Percentiles rank a stretch among this genome's conserved stretches.
phyloP scores from a whole-genome alignment of 2,113 vertebrate genomes.

The Mobula hypostoma region DNA sequence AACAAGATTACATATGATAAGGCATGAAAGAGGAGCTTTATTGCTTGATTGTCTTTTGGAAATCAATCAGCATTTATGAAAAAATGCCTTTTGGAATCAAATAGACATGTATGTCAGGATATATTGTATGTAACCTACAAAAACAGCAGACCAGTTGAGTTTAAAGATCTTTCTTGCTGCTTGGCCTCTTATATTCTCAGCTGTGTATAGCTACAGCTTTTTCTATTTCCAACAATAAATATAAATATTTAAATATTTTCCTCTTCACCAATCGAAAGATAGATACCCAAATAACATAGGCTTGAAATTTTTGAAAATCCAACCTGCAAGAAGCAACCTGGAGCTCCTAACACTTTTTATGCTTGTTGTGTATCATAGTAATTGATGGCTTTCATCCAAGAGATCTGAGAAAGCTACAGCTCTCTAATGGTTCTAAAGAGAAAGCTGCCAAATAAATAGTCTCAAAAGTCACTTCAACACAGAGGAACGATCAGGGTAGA shows the following conservation, averaged over 20 bases:
- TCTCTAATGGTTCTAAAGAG: neutral
- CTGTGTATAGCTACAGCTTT: neutral
- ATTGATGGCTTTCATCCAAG: neutral
- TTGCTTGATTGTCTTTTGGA: neutral
- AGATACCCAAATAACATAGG: neutral
- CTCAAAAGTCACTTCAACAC: neutral
- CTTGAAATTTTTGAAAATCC: neutral
- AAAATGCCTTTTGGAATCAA: neutral
- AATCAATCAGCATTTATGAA: neutral
- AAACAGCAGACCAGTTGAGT: neutral
- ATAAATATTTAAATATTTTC: too few relatives aligned
- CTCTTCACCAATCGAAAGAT: neutral
- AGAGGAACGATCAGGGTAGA: constrained; percentile 21
- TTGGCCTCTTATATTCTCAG: neutral
- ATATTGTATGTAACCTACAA: neutral
- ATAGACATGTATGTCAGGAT: neutral
- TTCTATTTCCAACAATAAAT: neutral
- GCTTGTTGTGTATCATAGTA: neutral
- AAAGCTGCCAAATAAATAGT: neutral
- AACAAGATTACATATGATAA: neutral
- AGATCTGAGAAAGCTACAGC: neutral
- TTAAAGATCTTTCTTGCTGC: neutral
- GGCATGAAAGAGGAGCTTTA: neutral
- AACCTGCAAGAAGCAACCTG: neutral
- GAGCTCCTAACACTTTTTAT: neutral